Evolutionary conservation across 2,888 invertebrate genomes (phyloP).

Genomic region (Callyntrura sp.): DNA sequence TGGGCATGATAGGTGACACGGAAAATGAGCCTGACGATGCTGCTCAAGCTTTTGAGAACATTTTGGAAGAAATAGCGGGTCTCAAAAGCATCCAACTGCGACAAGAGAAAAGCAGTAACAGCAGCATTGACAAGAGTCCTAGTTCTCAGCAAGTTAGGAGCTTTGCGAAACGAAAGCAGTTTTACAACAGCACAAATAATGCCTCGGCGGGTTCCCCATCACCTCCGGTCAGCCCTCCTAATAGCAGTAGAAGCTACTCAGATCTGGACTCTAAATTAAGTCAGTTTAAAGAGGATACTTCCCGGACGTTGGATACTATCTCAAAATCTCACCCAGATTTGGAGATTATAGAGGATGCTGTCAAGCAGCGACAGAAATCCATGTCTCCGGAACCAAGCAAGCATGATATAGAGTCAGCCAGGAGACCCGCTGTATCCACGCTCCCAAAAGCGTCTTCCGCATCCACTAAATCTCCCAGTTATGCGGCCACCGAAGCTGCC

Average conservation of each 20-base stretch:
- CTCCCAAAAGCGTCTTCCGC: constrained; percentile 63
- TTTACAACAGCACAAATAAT: constrained; percentile 74
- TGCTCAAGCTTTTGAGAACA: constrained; percentile 82
- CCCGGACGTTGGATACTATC: constrained; percentile 79
- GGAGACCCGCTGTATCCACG: constrained; percentile 43
- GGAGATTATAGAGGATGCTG: constrained; percentile 82
- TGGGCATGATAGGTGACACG: constrained; percentile 58
- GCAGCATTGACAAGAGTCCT: constrained; percentile 70
- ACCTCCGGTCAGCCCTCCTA: constrained; percentile 73
- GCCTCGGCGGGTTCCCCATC: constrained; percentile 68
- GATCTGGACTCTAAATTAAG: constrained; percentile 81
- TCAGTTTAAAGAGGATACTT: constrained; percentile 83
- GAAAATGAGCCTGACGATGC: constrained; percentile 78
- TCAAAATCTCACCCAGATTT: constrained; percentile 83
- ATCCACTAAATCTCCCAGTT: constrained; percentile 56
- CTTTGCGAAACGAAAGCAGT: constrained; percentile 83
- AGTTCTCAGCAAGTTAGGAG: constrained; percentile 78
- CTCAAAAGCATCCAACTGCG: constrained; percentile 82
- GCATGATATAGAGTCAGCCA: constrained; percentile 44
- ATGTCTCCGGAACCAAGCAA: constrained; percentile 78
- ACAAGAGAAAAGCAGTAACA: constrained; percentile 78
- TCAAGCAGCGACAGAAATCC: constrained; percentile 77
- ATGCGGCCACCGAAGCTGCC: constrained; percentile 64
- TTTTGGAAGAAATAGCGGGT: constrained; percentile 84
- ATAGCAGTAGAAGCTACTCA: constrained; percentile 72